A percentile compares a stretch with the other conserved stretches of the same genome.
Evolutionary conservation across 2,113 vertebrate genomes (phyloP).

Genomic region (Camelus bactrianus): DNA sequence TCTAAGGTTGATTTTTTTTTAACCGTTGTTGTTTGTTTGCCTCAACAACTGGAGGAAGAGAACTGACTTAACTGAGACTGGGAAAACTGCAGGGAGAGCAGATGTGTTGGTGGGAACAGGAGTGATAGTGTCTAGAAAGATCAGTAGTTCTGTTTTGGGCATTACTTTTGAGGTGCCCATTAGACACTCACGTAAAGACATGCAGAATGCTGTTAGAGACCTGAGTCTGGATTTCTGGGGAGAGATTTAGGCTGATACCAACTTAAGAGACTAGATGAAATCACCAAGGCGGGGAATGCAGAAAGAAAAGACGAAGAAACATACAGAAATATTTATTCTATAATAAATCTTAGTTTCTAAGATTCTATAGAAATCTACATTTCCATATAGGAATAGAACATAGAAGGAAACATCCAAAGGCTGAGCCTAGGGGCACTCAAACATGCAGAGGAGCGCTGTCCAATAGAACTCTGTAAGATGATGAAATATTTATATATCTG

Average conservation of each 20-base stretch:
- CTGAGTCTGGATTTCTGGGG: slow-evolving; percentile 4
- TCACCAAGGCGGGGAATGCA: background rate
- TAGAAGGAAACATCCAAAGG: background rate
- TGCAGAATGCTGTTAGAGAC: background rate
- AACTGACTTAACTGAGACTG: background rate
- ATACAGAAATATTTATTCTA: background rate
- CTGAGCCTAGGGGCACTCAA: background rate
- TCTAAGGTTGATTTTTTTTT: slow-evolving; percentile 4
- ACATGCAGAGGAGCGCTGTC: background rate
- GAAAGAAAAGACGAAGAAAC: slow-evolving; percentile 16
- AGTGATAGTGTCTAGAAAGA: background rate
- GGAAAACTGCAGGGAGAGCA: background rate
- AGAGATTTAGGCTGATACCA: background rate
- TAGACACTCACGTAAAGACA: background rate
- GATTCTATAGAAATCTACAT: background rate
- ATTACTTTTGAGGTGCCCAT: background rate
- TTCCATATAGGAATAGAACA: background rate
- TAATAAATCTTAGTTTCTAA: background rate
- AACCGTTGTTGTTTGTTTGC: background rate
- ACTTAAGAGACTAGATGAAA: slow-evolving; percentile 9
- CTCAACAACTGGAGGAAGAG: slow-evolving; percentile 43
- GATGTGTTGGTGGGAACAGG: background rate
- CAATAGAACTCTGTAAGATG: background rate
- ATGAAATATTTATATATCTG: slow-evolving; percentile 17
- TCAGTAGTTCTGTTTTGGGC: background rate